These are phyloP conservation scores for Limnephilus auricula DNA, from an alignment of 2,888 invertebrate species.

Conservation along the genomic window DNA sequence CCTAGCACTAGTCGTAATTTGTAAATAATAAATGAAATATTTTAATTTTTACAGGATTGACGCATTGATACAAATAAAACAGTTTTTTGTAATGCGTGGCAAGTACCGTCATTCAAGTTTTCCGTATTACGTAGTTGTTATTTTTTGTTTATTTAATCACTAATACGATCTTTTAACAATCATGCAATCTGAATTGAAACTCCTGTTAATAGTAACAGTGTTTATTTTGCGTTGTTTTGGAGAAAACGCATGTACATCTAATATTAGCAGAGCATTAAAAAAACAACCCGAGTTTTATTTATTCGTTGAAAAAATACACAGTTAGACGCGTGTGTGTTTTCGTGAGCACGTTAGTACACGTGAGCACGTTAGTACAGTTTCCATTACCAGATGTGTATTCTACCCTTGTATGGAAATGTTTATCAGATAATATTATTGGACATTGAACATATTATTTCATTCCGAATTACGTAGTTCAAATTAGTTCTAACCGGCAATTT, in stretches of 20 bases:
- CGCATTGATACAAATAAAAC: background rate
- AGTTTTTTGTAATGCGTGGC: background rate
- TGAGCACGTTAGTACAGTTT: no score
- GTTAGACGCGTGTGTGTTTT: slow-evolving; percentile 3
- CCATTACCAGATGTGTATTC: slow-evolving; percentile 50
- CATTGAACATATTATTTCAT: slow-evolving; percentile 56
- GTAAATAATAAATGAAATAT: no score
- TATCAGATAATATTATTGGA: slow-evolving; percentile 60
- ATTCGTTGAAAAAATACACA: background rate
- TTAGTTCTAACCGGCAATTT: slow-evolving; percentile 65
- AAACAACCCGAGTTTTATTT: background rate
- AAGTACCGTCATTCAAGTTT: background rate
- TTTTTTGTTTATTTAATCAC: background rate
- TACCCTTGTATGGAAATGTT: slow-evolving; percentile 39
- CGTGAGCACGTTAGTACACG: background rate
- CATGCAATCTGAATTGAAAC: background rate
- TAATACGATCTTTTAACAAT: background rate
- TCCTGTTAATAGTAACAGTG: background rate
- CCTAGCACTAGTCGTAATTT: no score
- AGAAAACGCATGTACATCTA: background rate
- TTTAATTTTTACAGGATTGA: background rate
- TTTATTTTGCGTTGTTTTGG: background rate
- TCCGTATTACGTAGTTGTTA: background rate
- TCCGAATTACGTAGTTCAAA: slow-evolving; percentile 62
- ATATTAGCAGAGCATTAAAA: background rate